These are phyloP conservation scores for Peromyscus melanophrys DNA, from an alignment of 2,797 vertebrate genomes.

Conservation along the genomic window DNA sequence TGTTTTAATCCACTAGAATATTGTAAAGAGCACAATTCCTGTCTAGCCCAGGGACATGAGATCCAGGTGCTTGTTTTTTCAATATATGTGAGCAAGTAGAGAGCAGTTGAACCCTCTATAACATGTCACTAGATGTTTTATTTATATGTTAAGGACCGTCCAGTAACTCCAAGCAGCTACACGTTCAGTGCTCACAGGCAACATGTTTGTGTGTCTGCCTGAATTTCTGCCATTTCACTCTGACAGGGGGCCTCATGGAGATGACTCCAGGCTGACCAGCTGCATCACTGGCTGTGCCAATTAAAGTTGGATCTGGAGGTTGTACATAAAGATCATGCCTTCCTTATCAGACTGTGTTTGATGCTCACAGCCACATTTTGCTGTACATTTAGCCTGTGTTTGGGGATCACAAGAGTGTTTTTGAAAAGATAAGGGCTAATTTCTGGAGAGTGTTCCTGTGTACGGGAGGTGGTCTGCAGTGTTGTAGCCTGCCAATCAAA, in stretches of 20 bases:
- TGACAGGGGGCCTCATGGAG: constrained; percentile 28
- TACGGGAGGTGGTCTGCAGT: constrained; percentile 81
- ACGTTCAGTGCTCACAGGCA: neutral
- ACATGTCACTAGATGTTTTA: neutral
- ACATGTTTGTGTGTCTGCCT: neutral
- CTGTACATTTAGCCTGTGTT: constrained; percentile 58
- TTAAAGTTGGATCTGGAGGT: constrained; percentile 43
- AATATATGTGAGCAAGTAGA: neutral
- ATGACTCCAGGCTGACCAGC: constrained; percentile 9
- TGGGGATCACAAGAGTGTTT: constrained; percentile 38
- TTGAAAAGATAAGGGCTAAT: constrained; percentile 77
- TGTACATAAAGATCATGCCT: constrained; percentile 36
- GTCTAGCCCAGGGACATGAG: neutral
- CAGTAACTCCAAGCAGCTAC: neutral
- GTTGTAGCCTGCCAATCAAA: constrained; percentile 88
- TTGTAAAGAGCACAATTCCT: neutral
- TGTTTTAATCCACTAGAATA: constrained; percentile 7
- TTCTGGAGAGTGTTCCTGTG: constrained; percentile 79
- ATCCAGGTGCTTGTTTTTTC: neutral
- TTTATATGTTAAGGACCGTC: neutral
- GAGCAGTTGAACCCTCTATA: neutral
- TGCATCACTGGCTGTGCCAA: constrained; percentile 14
- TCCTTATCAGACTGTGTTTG: neutral
- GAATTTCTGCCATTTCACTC: constrained; percentile 48
- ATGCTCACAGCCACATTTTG: constrained; percentile 24